Base-by-base conservation (phyloP, 37 sponge, comb jelly and placozoan genomes). In the Eunapius fragilis region DNA sequence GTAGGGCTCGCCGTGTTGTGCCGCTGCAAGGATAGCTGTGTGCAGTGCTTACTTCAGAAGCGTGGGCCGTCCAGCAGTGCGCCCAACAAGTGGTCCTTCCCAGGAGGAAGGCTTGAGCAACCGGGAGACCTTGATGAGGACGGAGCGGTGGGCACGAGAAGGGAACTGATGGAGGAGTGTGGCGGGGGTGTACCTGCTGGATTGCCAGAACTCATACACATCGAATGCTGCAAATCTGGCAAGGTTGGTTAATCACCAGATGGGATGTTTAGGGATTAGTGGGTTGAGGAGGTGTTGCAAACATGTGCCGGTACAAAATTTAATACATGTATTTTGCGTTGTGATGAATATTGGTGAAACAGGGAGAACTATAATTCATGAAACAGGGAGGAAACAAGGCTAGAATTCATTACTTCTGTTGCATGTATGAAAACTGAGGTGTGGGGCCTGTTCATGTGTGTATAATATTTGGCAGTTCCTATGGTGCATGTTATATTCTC, bases 41-140 rank as follows among this genome's bases (percentile, higher is more conserved):
- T 91, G 38, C 79, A 91, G 45, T 86, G 86, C 45, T 69, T 91
- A 58, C 83, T 91, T 14, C 82, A 86, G 31, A 81, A 68, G 41
- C 36, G 91, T 31, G 91, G 91, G 22, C 82, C 69, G 23, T 32
- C 82, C 6, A 82, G 78, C 19, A 36, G 70, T 25, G 79, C 92
- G 3, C 92, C 95, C 3, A 73, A 85, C 83, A 95, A 95, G 83
- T 95, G 95, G 95, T 92, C 92, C 3, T 95, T 95, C 37, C 95
- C 95, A 0, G 95, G 95, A 28, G 95, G 95, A 9, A 80, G 92
- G 67, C 74, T 95, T 71, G 92, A 85, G 45, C 77, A 82, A 22
- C 87, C 80, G 23, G 90, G 89, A 3, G 95, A 89, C 33, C 26
- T 77, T 35, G 95, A 95, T 30, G 90, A 95, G 24, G 82, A 89